phyloP scores from a whole-genome alignment of 2,888 invertebrate species.

The Ophioninae sp. region DNA sequence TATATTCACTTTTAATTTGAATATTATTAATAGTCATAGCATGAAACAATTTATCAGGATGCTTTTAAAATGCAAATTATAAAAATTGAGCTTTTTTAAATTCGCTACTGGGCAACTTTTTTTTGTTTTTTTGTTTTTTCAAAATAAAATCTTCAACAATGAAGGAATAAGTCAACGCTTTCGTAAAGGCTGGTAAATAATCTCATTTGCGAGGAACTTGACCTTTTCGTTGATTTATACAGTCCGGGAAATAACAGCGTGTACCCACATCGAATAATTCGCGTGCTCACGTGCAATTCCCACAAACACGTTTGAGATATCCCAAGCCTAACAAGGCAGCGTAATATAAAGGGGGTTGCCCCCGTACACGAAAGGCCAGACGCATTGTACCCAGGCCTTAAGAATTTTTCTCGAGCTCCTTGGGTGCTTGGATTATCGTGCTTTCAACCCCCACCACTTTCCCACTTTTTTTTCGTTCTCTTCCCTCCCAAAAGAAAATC shows the following conservation, averaged over 20 bases:
- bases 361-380: slow-evolving; percentile 46
- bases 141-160: slow-evolving; percentile 3
- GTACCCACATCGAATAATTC: slow-evolving; percentile 14
- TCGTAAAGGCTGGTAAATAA: slow-evolving; percentile 44
- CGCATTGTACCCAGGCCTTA: slow-evolving; percentile 27
- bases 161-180: slow-evolving; percentile 13
- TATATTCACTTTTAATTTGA: slow-evolving; percentile 1
- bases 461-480: background rate
- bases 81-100: background rate
- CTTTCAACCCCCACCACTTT: background rate
- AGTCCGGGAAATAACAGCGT: slow-evolving; percentile 3
- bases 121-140: slow-evolving; percentile 16
- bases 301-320: slow-evolving; percentile 36
- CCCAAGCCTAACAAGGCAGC: slow-evolving; percentile 6
- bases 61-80: background rate
- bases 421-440: slow-evolving; percentile 7
- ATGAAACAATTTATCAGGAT: slow-evolving; percentile 41
- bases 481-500: slow-evolving; percentile 45
- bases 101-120: background rate
- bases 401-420: slow-evolving; percentile 46
- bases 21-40: slow-evolving; percentile 26
- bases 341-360: slow-evolving; percentile 7
- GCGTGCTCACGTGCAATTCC: slow-evolving; percentile 57
- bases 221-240: slow-evolving; percentile 46
- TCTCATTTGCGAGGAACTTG: slow-evolving; percentile 53